Evolutionary conservation across 2,797 vertebrate genomes (phyloP), one percentile per base, ranked within the genome.

Genomic region (Danio jaintianensis): DNA sequence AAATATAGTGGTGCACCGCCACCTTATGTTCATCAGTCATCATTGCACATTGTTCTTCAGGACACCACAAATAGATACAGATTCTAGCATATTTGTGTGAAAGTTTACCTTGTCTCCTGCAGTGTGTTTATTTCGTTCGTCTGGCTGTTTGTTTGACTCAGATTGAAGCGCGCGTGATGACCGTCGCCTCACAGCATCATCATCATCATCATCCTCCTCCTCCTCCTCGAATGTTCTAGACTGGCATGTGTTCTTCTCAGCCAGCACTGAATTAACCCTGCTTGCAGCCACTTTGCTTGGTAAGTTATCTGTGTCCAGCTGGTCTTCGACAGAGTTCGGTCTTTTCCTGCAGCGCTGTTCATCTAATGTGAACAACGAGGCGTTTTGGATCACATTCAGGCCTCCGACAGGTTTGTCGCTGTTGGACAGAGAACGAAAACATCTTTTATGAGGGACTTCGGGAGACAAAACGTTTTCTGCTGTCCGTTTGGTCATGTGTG

Each of bases 401-500:
- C 82, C 79, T 5, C 85, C 86, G 10, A 80, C 62, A 81, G 74
- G 81, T 83, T 75, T 7, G 52, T 91, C 88, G 16, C 75, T 68
- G 7, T 40, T 16, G 68, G 76, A 81, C 0, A 85, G 58, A 0
- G 87, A 73, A 7, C 81, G 81, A 52, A 62, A 66, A 12, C 67
- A 81, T 64, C 79, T 86, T 81, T 93, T 93, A 4, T 83, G 71
- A 9, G 92, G 83, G 16, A 82, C 74, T 13, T 86, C 82, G 52
- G 73, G 79, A 40, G 82, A 52, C 71, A 87, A 40, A 0, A 50
- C 11, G 43, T 85, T 80, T 18, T 94, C 93, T 0, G 90, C 85
- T 2, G 85, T 88, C 64, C 94, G 91, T 79, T 95, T 95, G 42
- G 91, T 89, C 94, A 93, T 94, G 40, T 62, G 52, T 64, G 76